Percentiles rank a stretch among this genome's conserved stretches.
Conservation (phyloP, 2,888 invertebrate species). For the Sesia bembeciformis region DNA sequence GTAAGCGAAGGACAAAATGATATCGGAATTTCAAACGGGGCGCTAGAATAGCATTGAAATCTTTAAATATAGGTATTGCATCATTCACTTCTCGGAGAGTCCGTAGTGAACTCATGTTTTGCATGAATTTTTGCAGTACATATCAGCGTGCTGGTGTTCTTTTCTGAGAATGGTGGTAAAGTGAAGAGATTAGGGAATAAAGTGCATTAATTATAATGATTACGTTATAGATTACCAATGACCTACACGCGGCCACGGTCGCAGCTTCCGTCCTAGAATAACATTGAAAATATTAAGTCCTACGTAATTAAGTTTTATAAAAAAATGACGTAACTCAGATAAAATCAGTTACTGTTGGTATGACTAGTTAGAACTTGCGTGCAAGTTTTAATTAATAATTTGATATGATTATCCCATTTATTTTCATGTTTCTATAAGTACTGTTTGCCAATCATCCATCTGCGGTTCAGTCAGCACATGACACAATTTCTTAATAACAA, state of each 20-base stretch:
- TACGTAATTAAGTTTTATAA: not conserved
- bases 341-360: too few species aligned
- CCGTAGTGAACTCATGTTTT: too few species aligned
- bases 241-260: not conserved
- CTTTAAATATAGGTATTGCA: not conserved
- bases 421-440: too few species aligned
- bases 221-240: not conserved
- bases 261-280: not conserved
- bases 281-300: not conserved
- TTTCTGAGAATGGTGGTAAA: not conserved
- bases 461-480: too few species aligned
- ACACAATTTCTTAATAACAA: too few species aligned
- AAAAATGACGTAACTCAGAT: too few species aligned
- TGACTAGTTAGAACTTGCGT: too few species aligned
- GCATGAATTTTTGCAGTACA: too few species aligned
- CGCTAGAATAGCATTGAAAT: constrained; percentile 19
- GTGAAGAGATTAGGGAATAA: not conserved
- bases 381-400: too few species aligned
- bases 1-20: constrained; percentile 51
- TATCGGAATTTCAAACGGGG: constrained; percentile 42
- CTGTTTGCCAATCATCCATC: too few species aligned
- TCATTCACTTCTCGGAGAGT: not conserved
- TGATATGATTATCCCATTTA: too few species aligned
- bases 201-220: not conserved
- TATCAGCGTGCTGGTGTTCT: not conserved